Base-by-base conservation (phyloP, 2,113 vertebrate genomes). In the Hyaena hyaena region DNA sequence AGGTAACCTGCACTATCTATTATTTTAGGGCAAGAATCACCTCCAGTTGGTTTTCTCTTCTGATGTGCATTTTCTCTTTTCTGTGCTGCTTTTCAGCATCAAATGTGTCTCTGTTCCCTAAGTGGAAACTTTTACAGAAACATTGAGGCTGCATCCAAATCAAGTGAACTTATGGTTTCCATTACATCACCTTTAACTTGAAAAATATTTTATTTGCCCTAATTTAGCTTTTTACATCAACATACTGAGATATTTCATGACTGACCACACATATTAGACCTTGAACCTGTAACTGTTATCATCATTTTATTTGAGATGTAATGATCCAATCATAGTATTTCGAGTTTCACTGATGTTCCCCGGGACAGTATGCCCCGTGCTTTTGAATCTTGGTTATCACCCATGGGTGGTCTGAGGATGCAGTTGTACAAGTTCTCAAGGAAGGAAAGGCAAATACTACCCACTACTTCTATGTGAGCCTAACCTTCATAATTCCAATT, bases 321-420 rank as follows among this genome's bases (percentile, higher is more conserved):
- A 45, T n/a, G 35, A 82, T 50, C 53, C 24, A 35, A 86, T 79
- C 68, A 31, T 21, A 93, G 53, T 55, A 58, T 28, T 90, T 77
- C 24, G 17, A 10, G 66, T 86, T 93, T 88, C 39, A 39, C 90
- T 14, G 16, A 71, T 24, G 21, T 94, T 65, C 35, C 66, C 88
- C 83, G 81, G 81, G 26, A 82, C 63, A 87, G 43, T 68, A 26
- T 82, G 50, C 26, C 71, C 50, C 33, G 4, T 89, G 35, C 65
- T 71, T 82, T 95, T 43, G 68, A 90, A 58, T 83, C 66, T 76
- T 35, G 55, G 33, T 95, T 39, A 93, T 94, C 83, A 73, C 53
- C 14, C 28, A 43, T 4, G 16, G 33, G 23, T 55, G 43, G 33
- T 45, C 53, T 24, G 55, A 82, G n/a, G 61, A 66, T 2, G 33